These are phyloP conservation scores for Forbesichthys papilliferus DNA, from an alignment of 2,113 vertebrate genomes.

Conservation along the genomic window DNA sequence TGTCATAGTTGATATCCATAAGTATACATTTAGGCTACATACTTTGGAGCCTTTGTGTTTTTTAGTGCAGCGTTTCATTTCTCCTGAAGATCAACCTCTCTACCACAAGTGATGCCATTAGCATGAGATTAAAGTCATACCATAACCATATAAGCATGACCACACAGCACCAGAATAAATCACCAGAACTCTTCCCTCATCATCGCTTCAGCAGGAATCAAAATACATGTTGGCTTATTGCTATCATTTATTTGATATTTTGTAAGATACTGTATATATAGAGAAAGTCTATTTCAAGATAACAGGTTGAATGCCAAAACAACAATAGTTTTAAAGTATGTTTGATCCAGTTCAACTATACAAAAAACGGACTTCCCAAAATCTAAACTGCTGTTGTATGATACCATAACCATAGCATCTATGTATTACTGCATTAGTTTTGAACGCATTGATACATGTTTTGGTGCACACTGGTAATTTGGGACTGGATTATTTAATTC, in stretches of 20 bases:
- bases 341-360: slow-evolving; percentile 11
- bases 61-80: background rate
- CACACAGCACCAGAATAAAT: background rate
- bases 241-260: background rate
- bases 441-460: background rate
- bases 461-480: background rate
- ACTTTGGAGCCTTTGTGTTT: background rate
- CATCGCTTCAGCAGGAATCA: background rate
- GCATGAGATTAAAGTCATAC: slow-evolving; percentile 12
- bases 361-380: background rate
- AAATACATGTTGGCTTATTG: too few species aligned
- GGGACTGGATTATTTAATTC: background rate
- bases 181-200: background rate
- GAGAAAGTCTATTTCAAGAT: background rate
- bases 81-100: slow-evolving; percentile 4
- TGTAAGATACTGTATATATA: slow-evolving; percentile 2
- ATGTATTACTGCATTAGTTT: slow-evolving; percentile 2
- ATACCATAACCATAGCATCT: slow-evolving; percentile 1
- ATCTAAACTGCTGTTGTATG: background rate
- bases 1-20: background rate
- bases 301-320: background rate
- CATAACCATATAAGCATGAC: slow-evolving; percentile 4
- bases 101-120: background rate
- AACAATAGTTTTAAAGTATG: slow-evolving; percentile 6
- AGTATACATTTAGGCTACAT: background rate